These are phyloP conservation scores for Microctenopoma lineatum DNA, from an alignment of 2,797 vertebrate genomes.

Conservation along the genomic window DNA sequence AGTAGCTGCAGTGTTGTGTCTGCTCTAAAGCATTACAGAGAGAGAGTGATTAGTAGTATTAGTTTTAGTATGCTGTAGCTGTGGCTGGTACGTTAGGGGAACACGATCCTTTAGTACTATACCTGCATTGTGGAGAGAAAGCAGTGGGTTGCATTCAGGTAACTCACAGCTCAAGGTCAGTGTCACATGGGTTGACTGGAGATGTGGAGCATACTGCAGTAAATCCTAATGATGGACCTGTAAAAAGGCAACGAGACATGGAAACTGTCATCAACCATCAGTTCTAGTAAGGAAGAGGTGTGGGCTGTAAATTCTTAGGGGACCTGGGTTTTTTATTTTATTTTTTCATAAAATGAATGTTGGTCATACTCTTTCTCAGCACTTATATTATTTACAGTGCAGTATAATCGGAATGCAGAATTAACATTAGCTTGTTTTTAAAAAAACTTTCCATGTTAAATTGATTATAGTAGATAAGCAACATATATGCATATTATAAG, in stretches of 20 bases:
- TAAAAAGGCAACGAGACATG: slow-evolving; percentile 53
- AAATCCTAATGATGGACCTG: slow-evolving; percentile 60
- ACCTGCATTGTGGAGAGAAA: slow-evolving; percentile 26
- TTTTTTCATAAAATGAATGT: slow-evolving; percentile 14
- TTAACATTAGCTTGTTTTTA: neutral
- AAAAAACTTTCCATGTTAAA: neutral
- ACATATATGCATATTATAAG: neutral
- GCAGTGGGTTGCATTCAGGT: slow-evolving; percentile 32
- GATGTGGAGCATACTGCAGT: slow-evolving; percentile 67
- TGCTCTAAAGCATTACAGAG: slow-evolving; percentile 14
- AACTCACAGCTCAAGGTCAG: slow-evolving; percentile 66
- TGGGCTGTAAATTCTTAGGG: slow-evolving; percentile 57
- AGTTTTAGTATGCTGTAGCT: neutral
- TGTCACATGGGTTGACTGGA: slow-evolving; percentile 36
- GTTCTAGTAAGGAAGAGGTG: neutral
- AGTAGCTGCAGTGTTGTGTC: neutral
- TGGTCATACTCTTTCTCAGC: neutral
- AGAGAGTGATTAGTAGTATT: neutral
- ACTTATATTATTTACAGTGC: neutral
- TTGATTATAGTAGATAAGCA: neutral
- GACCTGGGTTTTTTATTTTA: slow-evolving; percentile 51
- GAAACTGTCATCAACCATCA: slow-evolving; percentile 40
- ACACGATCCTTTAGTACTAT: slow-evolving; percentile 23
- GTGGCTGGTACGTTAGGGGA: slow-evolving; percentile 5
- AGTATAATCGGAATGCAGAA: neutral